phyloP scores from a whole-genome alignment of 2,888 invertebrate species.

The Lepidocyrtinus sp. region DNA sequence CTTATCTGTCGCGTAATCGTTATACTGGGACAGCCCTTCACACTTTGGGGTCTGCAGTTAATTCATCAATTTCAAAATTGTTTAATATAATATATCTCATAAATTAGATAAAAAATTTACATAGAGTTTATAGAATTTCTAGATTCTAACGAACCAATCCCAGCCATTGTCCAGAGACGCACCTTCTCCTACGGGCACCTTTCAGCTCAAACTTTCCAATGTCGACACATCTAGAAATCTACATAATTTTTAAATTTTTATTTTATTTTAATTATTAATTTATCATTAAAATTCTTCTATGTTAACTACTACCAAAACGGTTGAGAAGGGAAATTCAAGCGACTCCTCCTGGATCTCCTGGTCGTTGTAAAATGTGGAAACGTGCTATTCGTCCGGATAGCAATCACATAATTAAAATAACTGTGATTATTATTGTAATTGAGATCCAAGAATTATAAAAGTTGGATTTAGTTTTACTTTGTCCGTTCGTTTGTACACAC shows the following conservation, averaged over 20 bases:
- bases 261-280: no score
- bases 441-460: no score
- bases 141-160: conserved; percentile 73
- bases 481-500: conserved; percentile 84
- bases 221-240: conserved; percentile 82
- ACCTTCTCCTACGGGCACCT: conserved; percentile 81
- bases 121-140: background rate
- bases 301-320: conserved; percentile 78
- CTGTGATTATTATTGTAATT: no score
- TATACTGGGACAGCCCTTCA: conserved; percentile 87
- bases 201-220: conserved; percentile 88
- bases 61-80: no score
- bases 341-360: conserved; percentile 82
- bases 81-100: no score
- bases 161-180: conserved; percentile 86
- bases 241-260: conserved; percentile 56
- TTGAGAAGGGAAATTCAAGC: conserved; percentile 85
- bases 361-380: conserved; percentile 87
- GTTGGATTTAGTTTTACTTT: no score
- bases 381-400: no score
- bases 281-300: no score
- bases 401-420: no score
- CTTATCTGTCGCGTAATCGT: conserved; percentile 81
- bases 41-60: conserved; percentile 79
- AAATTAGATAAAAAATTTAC: no score